Conservation (phyloP, 2,113 vertebrate genomes). For the Hydrolagus affinis region DNA sequence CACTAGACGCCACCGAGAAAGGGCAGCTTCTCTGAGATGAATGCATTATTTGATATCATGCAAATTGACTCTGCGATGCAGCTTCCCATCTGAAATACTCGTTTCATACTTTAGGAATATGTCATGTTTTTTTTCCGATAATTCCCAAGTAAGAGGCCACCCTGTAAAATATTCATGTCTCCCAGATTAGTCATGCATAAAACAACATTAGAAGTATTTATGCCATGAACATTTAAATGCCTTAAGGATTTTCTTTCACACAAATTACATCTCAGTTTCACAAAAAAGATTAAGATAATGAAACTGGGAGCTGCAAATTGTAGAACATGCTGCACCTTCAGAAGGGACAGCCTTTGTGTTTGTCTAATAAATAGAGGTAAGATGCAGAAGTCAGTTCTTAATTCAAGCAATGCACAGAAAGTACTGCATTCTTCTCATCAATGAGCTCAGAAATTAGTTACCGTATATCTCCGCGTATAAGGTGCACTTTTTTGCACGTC, state of each 20-base stretch:
- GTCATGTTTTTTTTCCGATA: neutral
- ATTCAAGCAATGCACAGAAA: neutral
- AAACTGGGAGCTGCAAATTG: neutral
- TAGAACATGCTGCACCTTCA: neutral
- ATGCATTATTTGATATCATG: neutral
- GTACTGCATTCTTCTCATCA: neutral
- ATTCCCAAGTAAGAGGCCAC: neutral
- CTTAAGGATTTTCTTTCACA: constrained; percentile 4
- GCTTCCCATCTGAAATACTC: neutral
- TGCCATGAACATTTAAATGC: constrained; percentile 16
- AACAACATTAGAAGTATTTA: constrained; percentile 25
- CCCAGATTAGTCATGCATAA: constrained; percentile 2
- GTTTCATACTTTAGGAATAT: neutral
- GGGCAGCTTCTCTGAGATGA: neutral
- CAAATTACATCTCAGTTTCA: neutral
- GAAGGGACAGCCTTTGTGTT: neutral
- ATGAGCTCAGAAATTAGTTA: neutral
- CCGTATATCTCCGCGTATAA: no score
- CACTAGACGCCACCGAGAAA: neutral
- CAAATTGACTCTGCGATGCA: neutral
- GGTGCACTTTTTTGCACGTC: no score
- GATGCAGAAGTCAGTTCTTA: neutral
- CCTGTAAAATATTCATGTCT: constrained; percentile 18
- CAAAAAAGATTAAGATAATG: neutral
- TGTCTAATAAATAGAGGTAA: neutral